Evolutionary conservation across 2,113 vertebrate genomes (phyloP).

Genomic region (Morone saxatilis): DNA sequence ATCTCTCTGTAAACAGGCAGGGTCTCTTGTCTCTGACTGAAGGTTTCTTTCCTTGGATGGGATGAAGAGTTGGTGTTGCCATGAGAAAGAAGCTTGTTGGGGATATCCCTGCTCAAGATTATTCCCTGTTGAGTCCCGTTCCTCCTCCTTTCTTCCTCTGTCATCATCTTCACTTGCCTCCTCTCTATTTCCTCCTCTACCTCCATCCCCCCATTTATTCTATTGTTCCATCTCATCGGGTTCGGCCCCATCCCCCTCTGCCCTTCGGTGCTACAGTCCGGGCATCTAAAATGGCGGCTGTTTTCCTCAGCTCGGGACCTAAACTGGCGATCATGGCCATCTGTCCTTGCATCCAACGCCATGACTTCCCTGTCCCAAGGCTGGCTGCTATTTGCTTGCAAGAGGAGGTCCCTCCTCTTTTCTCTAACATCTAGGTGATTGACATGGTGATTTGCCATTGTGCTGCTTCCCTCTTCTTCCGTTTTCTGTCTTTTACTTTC

Average conservation of each 20-base stretch:
- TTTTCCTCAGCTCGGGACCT: slow-evolving; percentile 23
- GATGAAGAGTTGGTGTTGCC: slow-evolving; percentile 46
- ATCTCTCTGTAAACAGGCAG: slow-evolving; percentile 16
- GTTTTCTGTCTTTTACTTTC: slow-evolving; percentile 49
- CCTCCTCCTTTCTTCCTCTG: slow-evolving; percentile 52
- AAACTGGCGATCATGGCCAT: slow-evolving; percentile 2
- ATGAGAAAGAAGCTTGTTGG: slow-evolving; percentile 33
- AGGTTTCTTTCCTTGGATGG: slow-evolving; percentile 45
- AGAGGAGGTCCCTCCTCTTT: slow-evolving; percentile 31
- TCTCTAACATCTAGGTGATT: slow-evolving; percentile 54
- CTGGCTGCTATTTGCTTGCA: slow-evolving; percentile 16
- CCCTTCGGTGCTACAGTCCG: slow-evolving; percentile 26
- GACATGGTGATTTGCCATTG: slow-evolving; percentile 43
- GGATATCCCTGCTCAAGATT: slow-evolving; percentile 16
- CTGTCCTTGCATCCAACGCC: slow-evolving; percentile 6
- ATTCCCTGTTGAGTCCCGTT: slow-evolving; percentile 22
- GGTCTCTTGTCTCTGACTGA: slow-evolving; percentile 29
- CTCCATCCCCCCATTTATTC: slow-evolving; percentile 40
- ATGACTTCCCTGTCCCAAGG: slow-evolving; percentile 33
- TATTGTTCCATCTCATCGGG: slow-evolving; percentile 30
- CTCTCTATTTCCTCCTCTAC: slow-evolving; percentile 48
- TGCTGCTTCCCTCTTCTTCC: slow-evolving; percentile 56
- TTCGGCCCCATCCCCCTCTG: slow-evolving; percentile 8
- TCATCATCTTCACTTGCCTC: slow-evolving; percentile 32
- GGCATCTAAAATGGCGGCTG: slow-evolving; percentile 20